These are phyloP conservation scores for Myzus persicae DNA, from an alignment of 1,140 invertebrate species.

Conservation along the genomic window DNA sequence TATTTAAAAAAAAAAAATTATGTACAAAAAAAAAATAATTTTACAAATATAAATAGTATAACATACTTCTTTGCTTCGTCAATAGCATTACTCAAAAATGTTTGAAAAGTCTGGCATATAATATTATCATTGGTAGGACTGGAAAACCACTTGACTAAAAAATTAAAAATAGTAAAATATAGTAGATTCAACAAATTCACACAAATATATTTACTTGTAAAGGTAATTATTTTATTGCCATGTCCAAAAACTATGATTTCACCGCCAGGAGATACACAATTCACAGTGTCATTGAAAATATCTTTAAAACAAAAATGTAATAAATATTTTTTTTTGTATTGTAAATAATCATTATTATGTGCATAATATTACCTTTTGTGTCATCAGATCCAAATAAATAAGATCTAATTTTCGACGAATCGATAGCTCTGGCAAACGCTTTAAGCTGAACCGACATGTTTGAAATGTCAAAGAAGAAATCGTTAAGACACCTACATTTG, in stretches of 20 bases:
- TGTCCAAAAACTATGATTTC: slow-evolving; percentile 43
- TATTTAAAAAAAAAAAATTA: neutral
- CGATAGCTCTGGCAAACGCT: slow-evolving; percentile 21
- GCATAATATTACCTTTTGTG: neutral
- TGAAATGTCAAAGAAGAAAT: neutral
- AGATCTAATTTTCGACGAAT: neutral
- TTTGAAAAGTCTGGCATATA: slow-evolving; percentile 24
- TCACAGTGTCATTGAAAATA: slow-evolving; percentile 24
- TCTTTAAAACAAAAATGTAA: neutral
- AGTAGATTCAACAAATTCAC: neutral
- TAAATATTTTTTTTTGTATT: neutral
- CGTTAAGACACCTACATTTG: neutral
- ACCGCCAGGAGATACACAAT: slow-evolving; percentile 45
- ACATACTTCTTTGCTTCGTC: neutral
- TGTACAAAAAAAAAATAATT: neutral
- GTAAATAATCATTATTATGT: neutral
- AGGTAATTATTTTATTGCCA: slow-evolving; percentile 46
- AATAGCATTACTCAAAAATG: neutral
- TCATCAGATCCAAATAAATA: slow-evolving; percentile 43
- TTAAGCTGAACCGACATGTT: slow-evolving; percentile 35
- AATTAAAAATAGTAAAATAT: neutral
- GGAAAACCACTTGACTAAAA: slow-evolving; percentile 44
- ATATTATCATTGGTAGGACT: neutral
- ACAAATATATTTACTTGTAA: slow-evolving; percentile 6
- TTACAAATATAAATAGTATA: neutral